Conservation (phyloP, 2,888 invertebrate species). For the Smittia aterrima region DNA sequence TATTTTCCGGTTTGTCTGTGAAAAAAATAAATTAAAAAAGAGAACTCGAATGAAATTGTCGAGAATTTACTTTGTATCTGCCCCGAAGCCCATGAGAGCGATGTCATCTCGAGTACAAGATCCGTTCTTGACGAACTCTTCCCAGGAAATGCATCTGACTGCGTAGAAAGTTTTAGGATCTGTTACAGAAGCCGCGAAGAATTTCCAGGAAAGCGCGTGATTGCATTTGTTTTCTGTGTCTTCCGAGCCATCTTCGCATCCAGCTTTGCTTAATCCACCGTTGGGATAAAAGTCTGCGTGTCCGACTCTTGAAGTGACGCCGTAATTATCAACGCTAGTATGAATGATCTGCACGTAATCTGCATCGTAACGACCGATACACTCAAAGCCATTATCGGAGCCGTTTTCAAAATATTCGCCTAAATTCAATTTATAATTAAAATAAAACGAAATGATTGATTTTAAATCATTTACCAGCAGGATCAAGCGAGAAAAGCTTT, state of each 20-base stretch:
- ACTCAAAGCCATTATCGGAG: background rate
- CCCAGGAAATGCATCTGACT: background rate
- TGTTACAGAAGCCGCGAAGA: background rate
- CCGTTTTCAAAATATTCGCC: background rate
- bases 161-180: background rate
- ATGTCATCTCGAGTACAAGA: background rate
- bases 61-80: background rate
- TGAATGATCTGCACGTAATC: background rate
- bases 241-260: background rate
- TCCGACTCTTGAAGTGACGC: background rate
- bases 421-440: too few relatives aligned
- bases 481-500: background rate
- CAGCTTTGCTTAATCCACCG: background rate
- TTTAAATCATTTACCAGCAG: background rate
- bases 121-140: background rate
- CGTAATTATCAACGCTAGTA: background rate
- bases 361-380: background rate
- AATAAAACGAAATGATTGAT: too few relatives aligned
- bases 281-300: background rate
- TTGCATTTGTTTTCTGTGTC: too few relatives aligned
- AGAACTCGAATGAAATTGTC: too few relatives aligned
- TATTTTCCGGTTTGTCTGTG: background rate
- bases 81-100: background rate
- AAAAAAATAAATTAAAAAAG: background rate
- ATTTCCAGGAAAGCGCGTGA: background rate